phyloP scores from a whole-genome alignment of 2,888 invertebrate genomes.

The Ethmia dodecea region DNA sequence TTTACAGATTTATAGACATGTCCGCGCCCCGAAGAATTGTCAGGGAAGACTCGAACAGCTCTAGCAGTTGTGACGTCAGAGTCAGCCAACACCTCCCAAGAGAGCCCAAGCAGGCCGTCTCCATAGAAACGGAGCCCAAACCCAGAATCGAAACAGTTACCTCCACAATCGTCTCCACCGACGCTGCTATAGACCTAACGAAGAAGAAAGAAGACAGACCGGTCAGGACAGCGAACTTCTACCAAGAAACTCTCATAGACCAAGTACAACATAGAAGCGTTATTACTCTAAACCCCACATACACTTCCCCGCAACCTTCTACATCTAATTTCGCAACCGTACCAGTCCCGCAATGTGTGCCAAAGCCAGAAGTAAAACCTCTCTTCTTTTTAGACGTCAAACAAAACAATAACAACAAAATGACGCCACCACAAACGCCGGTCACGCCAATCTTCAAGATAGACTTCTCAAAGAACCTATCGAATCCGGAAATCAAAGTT shows the following conservation, averaged over 20 bases:
- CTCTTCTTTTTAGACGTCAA: conserved; percentile 28
- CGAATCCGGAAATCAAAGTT: conserved; percentile 61
- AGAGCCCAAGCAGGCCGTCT: conserved; percentile 34
- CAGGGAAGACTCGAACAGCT: conserved; percentile 61
- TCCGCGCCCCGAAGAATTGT: conserved; percentile 43
- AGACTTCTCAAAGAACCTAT: conserved; percentile 58
- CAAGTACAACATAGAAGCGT: conserved; percentile 53
- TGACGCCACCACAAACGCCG: conserved; percentile 23
- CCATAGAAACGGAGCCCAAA: conserved; percentile 36
- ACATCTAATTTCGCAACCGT: conserved; percentile 48
- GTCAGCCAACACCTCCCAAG: conserved; percentile 23
- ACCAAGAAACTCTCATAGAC: conserved; percentile 57
- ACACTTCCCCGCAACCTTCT: conserved; percentile 59
- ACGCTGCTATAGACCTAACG: conserved; percentile 56
- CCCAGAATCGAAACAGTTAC: conserved; percentile 36
- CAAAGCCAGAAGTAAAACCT: conserved; percentile 35
- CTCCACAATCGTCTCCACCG: conserved; percentile 29
- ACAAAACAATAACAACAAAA: conserved; percentile 20
- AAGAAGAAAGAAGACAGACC: conserved; percentile 37
- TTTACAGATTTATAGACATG: conserved; percentile 50
- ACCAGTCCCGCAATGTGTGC: conserved; percentile 31
- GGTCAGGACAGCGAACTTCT: conserved; percentile 54
- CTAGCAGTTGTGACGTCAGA: conserved; percentile 44
- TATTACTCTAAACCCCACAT: conserved; percentile 58
- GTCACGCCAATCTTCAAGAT: conserved; percentile 57